Conservation (phyloP, 2,797 vertebrate genomes). For the Yasuhikotakia modesta region DNA sequence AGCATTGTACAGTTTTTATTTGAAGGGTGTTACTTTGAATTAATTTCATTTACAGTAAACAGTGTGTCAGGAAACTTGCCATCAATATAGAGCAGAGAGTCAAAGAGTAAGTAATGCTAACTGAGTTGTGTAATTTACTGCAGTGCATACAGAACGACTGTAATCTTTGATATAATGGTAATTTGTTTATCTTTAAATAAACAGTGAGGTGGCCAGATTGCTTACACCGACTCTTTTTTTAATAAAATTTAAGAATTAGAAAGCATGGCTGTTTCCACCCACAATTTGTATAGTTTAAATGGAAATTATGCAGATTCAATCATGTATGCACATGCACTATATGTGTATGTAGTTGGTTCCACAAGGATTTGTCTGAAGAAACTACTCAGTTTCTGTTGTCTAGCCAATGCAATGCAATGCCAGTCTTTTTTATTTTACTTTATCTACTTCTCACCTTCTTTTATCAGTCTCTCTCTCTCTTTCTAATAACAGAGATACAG, state of each 20-base stretch:
- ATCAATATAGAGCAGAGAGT: neutral
- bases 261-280: too few relatives aligned
- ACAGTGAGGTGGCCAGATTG: neutral
- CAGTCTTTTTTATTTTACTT: neutral
- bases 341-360: too few relatives aligned
- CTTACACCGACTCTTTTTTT: too few relatives aligned
- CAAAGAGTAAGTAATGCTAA: neutral
- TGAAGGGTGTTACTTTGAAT: neutral
- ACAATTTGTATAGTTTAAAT: neutral
- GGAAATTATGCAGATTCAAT: neutral
- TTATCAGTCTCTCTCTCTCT: neutral
- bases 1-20: neutral
- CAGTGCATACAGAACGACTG: neutral
- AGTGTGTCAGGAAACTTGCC: neutral
- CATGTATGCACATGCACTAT: too few relatives aligned
- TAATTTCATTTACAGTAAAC: constrained; percentile 3
- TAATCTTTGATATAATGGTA: neutral
- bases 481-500: constrained; percentile 12
- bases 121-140: too few relatives aligned
- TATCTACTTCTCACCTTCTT: neutral
- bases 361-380: too few relatives aligned
- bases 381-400: neutral
- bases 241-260: neutral
- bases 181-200: neutral
- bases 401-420: neutral